Conservation (phyloP, 2,113 vertebrate genomes). For the Prunella fulvescens region DNA sequence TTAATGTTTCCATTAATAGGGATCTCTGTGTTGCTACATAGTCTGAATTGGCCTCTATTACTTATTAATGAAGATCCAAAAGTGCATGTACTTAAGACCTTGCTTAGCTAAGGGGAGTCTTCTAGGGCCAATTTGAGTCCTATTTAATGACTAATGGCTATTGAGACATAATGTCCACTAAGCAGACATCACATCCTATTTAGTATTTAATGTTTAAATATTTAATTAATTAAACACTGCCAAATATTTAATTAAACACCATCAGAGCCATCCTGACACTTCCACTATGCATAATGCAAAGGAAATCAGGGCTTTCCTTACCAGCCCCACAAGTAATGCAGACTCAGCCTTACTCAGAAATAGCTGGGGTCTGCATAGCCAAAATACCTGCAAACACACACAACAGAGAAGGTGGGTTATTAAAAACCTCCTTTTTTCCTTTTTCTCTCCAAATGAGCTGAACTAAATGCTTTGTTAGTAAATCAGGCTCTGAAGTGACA, state of each 20-base stretch:
- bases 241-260: constrained; percentile 79
- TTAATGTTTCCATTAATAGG: constrained; percentile 69
- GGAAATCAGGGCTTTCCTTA: constrained; percentile 2
- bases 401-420: not conserved
- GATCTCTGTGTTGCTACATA: constrained; percentile 52
- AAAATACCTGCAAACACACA: not conserved
- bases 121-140: constrained; percentile 55
- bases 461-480: not conserved
- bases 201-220: constrained; percentile 76
- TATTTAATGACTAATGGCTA: constrained; percentile 72
- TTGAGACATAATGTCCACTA: constrained; percentile 72
- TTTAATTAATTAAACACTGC: constrained; percentile 78
- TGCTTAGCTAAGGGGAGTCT: constrained; percentile 55
- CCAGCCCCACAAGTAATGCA: not conserved
- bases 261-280: constrained; percentile 66
- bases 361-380: not conserved
- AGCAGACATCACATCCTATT: constrained; percentile 74
- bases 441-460: not conserved
- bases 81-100: constrained; percentile 66
- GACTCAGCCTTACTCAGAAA: not conserved
- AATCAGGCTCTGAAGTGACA: constrained; percentile 34
- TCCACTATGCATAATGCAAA: constrained; percentile 65
- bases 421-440: not conserved
- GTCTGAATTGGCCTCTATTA: constrained; percentile 43
- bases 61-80: constrained; percentile 67